phyloP scores from a whole-genome alignment of 2,888 invertebrate species.

The Pseudococcus viburni region DNA sequence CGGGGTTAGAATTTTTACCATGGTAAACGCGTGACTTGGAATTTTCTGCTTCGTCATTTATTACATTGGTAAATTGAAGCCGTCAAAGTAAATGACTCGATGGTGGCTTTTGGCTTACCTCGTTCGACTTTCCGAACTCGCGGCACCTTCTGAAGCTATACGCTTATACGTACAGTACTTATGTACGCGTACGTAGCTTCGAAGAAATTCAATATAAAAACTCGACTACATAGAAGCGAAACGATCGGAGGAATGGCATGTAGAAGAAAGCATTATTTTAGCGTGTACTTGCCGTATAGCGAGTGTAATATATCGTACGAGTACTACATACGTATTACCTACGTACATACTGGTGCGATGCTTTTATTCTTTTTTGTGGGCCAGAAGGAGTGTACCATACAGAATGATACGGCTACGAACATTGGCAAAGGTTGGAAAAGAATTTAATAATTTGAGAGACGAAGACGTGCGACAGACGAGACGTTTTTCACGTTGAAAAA shows the following conservation, averaged over 20 bases:
- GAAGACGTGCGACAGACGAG: not conserved
- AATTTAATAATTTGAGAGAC: not conserved
- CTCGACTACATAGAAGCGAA: not conserved
- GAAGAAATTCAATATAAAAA: not conserved
- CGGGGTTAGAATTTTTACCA: constrained; percentile 31
- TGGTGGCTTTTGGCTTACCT: not conserved
- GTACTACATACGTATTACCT: not conserved
- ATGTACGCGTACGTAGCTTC: not conserved
- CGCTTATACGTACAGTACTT: too few species aligned
- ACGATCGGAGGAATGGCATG: not conserved
- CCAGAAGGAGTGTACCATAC: not conserved
- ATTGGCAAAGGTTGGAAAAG: not conserved
- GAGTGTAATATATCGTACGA: not conserved
- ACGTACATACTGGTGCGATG: not conserved
- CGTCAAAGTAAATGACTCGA: constrained; percentile 39
- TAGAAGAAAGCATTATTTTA: constrained; percentile 11
- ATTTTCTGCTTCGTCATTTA: constrained; percentile 32
- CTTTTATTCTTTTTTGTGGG: not conserved
- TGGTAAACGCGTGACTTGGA: constrained; percentile 37
- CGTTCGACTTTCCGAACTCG: not conserved
- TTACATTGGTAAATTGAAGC: constrained; percentile 45
- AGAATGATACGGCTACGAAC: not conserved
- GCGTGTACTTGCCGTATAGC: not conserved
- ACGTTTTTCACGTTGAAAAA: not conserved
- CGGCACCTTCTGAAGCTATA: not conserved